Base-by-base conservation (phyloP, 2,888 invertebrate species). In the Phania funesta region DNA sequence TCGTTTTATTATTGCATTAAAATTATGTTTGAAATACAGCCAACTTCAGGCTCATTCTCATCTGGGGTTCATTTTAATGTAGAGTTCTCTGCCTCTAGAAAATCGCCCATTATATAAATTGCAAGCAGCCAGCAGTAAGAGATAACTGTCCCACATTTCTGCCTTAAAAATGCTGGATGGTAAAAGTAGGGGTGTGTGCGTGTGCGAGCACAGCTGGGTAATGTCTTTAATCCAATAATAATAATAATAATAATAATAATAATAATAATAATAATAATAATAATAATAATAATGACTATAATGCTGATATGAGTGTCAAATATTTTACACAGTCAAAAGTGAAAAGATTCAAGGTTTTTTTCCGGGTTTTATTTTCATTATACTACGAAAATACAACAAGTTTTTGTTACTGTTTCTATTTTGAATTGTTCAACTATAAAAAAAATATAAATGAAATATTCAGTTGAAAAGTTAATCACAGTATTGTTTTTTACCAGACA, bases 401-500 rank as follows among this genome's bases (percentile, higher is more conserved):
- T n/a, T n/a, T n/a, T n/a, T n/a, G n/a, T n/a, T n/a, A n/a, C n/a
- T n/a, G n/a, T 16, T 26, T 46, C 1, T 67, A 41, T 41, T 46
- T 46, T 48, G 50, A 26, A 11, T 20, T 52, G 3, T 8, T 13
- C 13, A 13, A 3, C 4, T 24, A 0, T 18, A 20, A 29, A 13
- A 20, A 48, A 22, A 11, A n/a, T 1, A 29, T 16, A 2, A 60
- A 46, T 54, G 8, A 56, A 60, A 60, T 50, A 32, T 46, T 56
- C 41, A 68, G 29, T 54, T 24, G 24, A 73, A 29, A 54, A 64
- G 41, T 38, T 38, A 67, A 41, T 58, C 22, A 35, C 41, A 35
- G 38, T 62, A 54, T 54, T 38, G 20, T 79, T 79, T 26, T 26
- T 46, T 54, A 24, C 35, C 60, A 73, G 44, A 38, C 73, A 73